phyloP scores from a whole-genome alignment of 2,113 vertebrate genomes.

The Carassius carassius region DNA sequence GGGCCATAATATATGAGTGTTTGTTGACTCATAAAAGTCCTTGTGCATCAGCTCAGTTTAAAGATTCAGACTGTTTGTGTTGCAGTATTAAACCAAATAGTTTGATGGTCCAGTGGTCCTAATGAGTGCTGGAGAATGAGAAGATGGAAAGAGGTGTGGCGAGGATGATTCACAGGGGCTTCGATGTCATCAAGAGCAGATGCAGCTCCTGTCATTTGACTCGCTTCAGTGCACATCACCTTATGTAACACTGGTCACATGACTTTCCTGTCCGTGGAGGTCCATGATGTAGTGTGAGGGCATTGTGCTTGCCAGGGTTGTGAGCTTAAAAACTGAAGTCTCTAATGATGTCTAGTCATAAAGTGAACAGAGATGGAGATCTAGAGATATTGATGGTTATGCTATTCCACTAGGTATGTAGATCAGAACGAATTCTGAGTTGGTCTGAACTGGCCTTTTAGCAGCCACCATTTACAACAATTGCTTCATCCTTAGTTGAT shows the following conservation, averaged over 20 bases:
- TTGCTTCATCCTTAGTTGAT: not conserved
- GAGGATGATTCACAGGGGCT: constrained; percentile 47
- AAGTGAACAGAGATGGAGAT: not conserved
- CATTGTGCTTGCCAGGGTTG: not conserved
- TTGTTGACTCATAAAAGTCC: not conserved
- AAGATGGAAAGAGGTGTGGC: constrained; percentile 23
- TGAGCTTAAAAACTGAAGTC: not conserved
- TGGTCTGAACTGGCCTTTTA: not conserved
- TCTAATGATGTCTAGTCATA: not conserved
- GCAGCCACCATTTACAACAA: not conserved
- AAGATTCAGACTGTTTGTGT: not conserved
- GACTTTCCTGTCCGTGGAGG: not conserved
- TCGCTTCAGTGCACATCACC: constrained; percentile 31
- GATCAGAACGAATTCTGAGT: not conserved
- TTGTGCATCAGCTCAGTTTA: not conserved
- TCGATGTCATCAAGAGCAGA: constrained; percentile 32
- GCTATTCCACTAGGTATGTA: not conserved
- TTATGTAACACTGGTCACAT: constrained; percentile 44
- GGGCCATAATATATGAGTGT: no score
- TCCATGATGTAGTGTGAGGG: constrained; percentile 13
- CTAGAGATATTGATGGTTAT: not conserved
- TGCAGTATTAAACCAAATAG: not conserved
- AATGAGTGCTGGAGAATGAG: constrained; percentile 6
- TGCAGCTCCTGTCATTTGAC: constrained; percentile 20
- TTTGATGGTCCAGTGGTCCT: not conserved